These are phyloP conservation scores for Drosophila sp. DNA, from an alignment of 1,140 invertebrate species.

Conservation along the genomic window DNA sequence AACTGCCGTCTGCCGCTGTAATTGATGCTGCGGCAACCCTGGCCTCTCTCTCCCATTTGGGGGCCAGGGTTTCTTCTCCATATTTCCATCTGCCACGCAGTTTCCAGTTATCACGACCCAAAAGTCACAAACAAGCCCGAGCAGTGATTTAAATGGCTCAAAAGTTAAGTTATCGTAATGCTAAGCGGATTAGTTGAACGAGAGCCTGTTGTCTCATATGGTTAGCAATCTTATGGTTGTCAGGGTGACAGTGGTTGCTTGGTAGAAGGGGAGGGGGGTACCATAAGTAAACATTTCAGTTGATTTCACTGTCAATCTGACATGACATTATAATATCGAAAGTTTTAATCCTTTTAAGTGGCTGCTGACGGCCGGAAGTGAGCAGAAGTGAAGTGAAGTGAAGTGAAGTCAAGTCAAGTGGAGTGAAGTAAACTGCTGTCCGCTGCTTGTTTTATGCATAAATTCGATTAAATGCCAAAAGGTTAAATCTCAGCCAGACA, in stretches of 20 bases:
- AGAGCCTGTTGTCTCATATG: constrained; percentile 28
- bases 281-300: constrained; percentile 57
- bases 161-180: constrained; percentile 81
- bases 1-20: constrained; percentile 73
- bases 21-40: constrained; percentile 67
- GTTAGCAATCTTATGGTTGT: constrained; percentile 12
- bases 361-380: constrained; percentile 61
- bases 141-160: constrained; percentile 82
- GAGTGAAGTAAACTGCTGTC: constrained; percentile 32
- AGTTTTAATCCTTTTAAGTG: constrained; percentile 81
- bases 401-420: constrained; percentile 16
- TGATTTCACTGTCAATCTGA: constrained; percentile 78
- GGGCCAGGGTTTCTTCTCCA: too few species aligned
- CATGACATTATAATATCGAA: constrained; percentile 75
- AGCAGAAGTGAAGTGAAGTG: constrained; percentile 20
- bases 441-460: constrained; percentile 72
- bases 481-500: constrained; percentile 61
- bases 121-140: constrained; percentile 42
- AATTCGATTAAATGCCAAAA: constrained; percentile 81
- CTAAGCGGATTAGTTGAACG: constrained; percentile 69
- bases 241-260: background rate
- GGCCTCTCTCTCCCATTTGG: constrained; percentile 1
- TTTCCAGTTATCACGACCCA: constrained; percentile 32
- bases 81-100: too few species aligned
- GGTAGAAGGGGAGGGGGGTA: background rate